Base-by-base conservation (phyloP, 2,888 invertebrate genomes). In the Lycaena phlaeas region DNA sequence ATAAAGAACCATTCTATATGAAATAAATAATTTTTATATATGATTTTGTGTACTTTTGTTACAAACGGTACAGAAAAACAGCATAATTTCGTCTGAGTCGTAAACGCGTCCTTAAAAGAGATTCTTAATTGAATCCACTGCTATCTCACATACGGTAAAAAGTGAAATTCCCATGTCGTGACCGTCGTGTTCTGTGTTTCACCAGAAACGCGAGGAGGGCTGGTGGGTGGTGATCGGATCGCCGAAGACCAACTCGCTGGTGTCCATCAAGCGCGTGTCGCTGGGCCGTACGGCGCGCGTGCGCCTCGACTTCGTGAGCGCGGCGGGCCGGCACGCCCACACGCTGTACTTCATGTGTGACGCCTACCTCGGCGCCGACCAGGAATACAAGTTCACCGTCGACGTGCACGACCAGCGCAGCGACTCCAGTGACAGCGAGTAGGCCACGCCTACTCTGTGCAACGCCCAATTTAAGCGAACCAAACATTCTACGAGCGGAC, bases 201-300 rank as follows among this genome's bases (percentile, higher is more conserved):
- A n/a, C 18, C 85, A 94, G 88, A 95, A 95, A 88, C 90, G 95
- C 38, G 95, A 95, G 65, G 95, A 95, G 71, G 95, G 95, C 38
- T 95, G 94, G 94, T 99, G 99, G 99, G 95, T 99, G 27, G 98
- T 99, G 6, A 95, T 99, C 52, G 99, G 99, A 0, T 98, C 98
- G 66, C 95, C 97, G 0, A 95, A 95, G 66, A 88, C 89, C 18
- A 99, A 99, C 85, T 95, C 96, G 0, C 84, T 99, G 30, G 87
- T 98, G 4, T 98, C 98, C 6, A 99, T 99, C 71, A 99, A 99
- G 76, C 88, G 99, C 26, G 88, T 99, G 15, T 96, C 97, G 0
- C 87, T 99, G 9, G 97, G 96, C 48, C 95, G 97, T 62, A 95
- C 90, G 58, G 97, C 98, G 0, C 93, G 93, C 51, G 68, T 91